A percentile compares a stretch with the other conserved stretches of the same genome.
Evolutionary conservation across 1,140 invertebrate genomes (phyloP).

Genomic region (Tribolium madens): DNA sequence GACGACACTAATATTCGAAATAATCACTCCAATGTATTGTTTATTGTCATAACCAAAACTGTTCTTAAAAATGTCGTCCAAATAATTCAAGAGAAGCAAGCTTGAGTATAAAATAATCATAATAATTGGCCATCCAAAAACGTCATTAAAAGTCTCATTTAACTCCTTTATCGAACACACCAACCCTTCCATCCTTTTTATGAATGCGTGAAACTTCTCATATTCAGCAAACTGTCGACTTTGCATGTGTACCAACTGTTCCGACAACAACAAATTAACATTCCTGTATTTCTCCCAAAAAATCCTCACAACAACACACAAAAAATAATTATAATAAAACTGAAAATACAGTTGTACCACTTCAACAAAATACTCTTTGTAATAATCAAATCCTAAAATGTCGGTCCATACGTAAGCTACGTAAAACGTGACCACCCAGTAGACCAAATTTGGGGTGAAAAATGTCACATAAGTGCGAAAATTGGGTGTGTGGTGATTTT

Average conservation of each 20-base stretch:
- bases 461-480: background rate
- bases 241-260: background rate
- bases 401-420: slow-evolving; percentile 1
- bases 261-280: background rate
- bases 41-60: slow-evolving; percentile 8
- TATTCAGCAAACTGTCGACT: too few relatives aligned
- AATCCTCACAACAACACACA: slow-evolving; percentile 1
- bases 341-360: slow-evolving; percentile 24
- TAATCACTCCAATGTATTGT: background rate
- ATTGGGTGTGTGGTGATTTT: background rate
- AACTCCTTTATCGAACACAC: background rate
- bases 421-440: slow-evolving; percentile 1
- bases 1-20: background rate
- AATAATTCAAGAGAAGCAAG: background rate
- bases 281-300: background rate
- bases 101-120: slow-evolving; percentile 2
- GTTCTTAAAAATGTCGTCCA: slow-evolving; percentile 38
- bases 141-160: background rate
- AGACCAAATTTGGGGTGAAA: background rate
- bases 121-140: slow-evolving; percentile 26
- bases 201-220: background rate
- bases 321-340: slow-evolving; percentile 13
- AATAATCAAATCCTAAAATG: slow-evolving; percentile 5
- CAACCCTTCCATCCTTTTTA: background rate
- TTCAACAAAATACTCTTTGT: slow-evolving; percentile 20